These are phyloP conservation scores for Lasius platythorax DNA, from an alignment of 2,888 invertebrate species.

Conservation along the genomic window DNA sequence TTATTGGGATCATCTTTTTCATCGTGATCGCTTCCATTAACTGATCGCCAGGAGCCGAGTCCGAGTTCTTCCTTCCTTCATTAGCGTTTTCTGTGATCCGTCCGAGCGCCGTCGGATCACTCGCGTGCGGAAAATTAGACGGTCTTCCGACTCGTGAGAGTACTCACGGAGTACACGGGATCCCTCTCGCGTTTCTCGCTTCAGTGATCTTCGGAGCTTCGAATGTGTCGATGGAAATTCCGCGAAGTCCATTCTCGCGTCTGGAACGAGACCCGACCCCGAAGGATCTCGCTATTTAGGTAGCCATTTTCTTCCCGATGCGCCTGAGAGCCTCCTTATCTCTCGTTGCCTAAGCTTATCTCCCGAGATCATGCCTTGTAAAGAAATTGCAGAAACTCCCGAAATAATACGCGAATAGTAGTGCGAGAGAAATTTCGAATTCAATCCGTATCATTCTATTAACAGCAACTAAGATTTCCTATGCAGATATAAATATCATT, in stretches of 20 bases:
- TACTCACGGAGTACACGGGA: conserved; percentile 38
- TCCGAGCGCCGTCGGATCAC: conserved; percentile 70
- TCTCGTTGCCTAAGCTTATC: neutral
- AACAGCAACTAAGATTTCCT: neutral
- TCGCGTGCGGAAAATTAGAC: conserved; percentile 79
- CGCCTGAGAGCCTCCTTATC: neutral
- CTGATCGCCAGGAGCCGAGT: neutral
- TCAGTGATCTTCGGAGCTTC: conserved; percentile 66
- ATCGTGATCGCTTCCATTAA: conserved; percentile 45
- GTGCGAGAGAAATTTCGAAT: neutral
- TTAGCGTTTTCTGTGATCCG: conserved; percentile 56
- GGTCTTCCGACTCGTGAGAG: conserved; percentile 69
- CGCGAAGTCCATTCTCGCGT: conserved; percentile 58
- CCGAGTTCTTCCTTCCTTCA: conserved; percentile 52
- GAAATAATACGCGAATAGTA: neutral
- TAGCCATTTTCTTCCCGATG: conserved; percentile 11
- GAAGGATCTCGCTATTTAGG: conserved; percentile 23
- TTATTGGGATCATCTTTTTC: conserved; percentile 35
- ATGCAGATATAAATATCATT: neutral
- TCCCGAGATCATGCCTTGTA: neutral
- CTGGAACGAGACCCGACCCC: neutral
- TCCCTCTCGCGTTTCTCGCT: conserved; percentile 46
- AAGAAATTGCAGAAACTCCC: neutral
- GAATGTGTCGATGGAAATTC: conserved; percentile 60
- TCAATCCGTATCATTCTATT: neutral